Conservation (phyloP, 2,113 vertebrate genomes). For the Macrotis lagotis region DNA sequence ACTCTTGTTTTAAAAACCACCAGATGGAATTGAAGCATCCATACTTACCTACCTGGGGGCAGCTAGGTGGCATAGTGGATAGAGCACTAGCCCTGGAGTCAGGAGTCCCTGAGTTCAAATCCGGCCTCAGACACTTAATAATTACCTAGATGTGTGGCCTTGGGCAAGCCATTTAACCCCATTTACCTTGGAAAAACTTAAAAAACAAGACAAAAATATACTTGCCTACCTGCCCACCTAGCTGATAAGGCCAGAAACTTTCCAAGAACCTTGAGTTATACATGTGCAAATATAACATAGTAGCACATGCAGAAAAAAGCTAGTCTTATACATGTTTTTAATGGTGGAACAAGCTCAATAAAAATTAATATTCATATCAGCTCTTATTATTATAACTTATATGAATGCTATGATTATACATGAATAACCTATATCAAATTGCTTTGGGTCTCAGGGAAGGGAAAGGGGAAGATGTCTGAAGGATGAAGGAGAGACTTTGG, state of each 20-base stretch:
- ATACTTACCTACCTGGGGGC: no score
- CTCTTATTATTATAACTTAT: no score
- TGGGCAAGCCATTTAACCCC: no score
- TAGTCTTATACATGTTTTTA: background rate
- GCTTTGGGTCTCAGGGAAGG: background rate
- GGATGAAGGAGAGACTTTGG: background rate
- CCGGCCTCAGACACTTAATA: no score
- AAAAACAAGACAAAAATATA: no score
- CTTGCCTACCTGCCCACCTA: background rate
- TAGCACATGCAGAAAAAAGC: background rate
- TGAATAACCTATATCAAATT: background rate
- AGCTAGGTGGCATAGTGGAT: no score
- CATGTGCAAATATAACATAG: background rate
- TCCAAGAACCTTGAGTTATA: background rate
- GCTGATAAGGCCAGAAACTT: background rate
- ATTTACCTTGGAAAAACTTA: no score
- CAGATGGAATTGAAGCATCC: background rate
- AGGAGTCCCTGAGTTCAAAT: no score
- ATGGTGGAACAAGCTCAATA: background rate
- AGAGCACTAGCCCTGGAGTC: no score
- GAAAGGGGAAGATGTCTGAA: background rate
- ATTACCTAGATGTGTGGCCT: no score
- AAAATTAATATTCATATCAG: no score
- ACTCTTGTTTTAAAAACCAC: background rate
- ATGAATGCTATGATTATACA: background rate